A percentile compares a stretch with the other conserved stretches of the same genome.
phyloP scores from a whole-genome alignment of 2,888 invertebrate species.

The Siphonodentalium dalli region DNA sequence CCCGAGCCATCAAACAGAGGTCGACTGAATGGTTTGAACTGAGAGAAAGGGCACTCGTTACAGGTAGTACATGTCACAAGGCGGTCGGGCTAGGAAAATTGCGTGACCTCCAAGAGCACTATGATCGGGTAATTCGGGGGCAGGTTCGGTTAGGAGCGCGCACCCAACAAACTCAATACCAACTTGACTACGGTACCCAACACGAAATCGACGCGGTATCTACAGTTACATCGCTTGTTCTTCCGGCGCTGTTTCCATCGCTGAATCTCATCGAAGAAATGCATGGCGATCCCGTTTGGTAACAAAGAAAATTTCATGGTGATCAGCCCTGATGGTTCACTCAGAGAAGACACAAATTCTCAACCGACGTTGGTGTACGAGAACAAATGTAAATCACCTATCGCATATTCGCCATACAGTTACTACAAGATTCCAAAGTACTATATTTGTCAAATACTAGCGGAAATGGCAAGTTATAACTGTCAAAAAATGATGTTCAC shows the following conservation, averaged over 20 bases:
- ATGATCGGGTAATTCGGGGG: conserved; percentile 4
- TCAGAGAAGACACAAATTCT: neutral
- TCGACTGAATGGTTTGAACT: too few species aligned
- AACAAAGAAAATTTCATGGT: conserved; percentile 5
- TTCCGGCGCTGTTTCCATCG: conserved; percentile 1
- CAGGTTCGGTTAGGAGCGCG: neutral
- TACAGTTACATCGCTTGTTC: conserved; percentile 1
- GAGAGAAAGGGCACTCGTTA: conserved; percentile 2
- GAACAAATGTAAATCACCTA: conserved; percentile 10
- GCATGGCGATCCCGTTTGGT: neutral
- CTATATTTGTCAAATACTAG: conserved; percentile 4
- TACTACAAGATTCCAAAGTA: conserved; percentile 8
- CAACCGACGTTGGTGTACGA: conserved; percentile 1
- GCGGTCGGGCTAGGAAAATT: conserved; percentile 9
- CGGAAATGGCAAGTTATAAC: conserved; percentile 1
- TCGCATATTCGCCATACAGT: neutral
- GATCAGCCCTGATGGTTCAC: conserved; percentile 8
- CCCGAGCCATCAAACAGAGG: too few species aligned
- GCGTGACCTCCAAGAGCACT: conserved; percentile 12
- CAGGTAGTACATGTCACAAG: conserved; percentile 16
- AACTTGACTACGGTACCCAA: conserved; percentile 10
- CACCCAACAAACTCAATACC: neutral
- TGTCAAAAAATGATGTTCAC: conserved; percentile 8
- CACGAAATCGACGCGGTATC: conserved; percentile 12
- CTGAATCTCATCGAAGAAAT: conserved; percentile 9